Evolutionary conservation across 2,113 vertebrate genomes (phyloP), one percentile per base, ranked within the genome.

Genomic region (Solenodon paradoxus): DNA sequence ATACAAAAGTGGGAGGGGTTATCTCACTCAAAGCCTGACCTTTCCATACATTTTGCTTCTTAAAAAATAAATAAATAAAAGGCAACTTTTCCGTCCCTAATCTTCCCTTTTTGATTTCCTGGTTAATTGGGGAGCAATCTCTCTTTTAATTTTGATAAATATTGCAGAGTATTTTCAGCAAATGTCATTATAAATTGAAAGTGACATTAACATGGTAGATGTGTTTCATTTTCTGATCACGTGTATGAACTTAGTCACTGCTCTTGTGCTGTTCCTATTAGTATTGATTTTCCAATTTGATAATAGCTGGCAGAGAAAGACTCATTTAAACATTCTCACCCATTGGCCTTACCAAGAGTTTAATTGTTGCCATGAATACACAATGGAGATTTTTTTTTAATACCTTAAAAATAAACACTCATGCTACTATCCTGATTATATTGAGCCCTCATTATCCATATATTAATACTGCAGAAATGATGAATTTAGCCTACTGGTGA

Each of bases 81-180:
- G 13, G 79, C 6, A 69, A 55, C 30, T 84, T 59, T 98, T 94
- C 98, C 98, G 96, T 98, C 98, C 97, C 82, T 97, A 97, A 98
- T 98, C 98, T 98, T 97, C 96, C 95, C 96, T 59, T 96, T 99
- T 99, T 99, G 98, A 99, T 99, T 98, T 98, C 97, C 98, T 98
- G 80, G 96, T 98, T 99, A 99, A 99, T 99, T 99, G 99, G 99
- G 97, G 98, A 98, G 98, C 98, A 98, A 98, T 98, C 98, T 97
- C 97, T 97, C 97, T 97, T 97, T 98, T 93, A 94, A 92, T 97
- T 98, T 98, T 95, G 97, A 99, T 93, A 98, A 98, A 98, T 97
- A 98, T 96, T 96, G 98, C 97, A 96, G 96, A 97, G 92, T 98
- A 98, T 98, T 98, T 98, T 98, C 98, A 98, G 98, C 98, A 99